These are phyloP conservation scores for Goniozus legneri DNA, from an alignment of 1,140 invertebrate genomes.

Conservation along the genomic window DNA sequence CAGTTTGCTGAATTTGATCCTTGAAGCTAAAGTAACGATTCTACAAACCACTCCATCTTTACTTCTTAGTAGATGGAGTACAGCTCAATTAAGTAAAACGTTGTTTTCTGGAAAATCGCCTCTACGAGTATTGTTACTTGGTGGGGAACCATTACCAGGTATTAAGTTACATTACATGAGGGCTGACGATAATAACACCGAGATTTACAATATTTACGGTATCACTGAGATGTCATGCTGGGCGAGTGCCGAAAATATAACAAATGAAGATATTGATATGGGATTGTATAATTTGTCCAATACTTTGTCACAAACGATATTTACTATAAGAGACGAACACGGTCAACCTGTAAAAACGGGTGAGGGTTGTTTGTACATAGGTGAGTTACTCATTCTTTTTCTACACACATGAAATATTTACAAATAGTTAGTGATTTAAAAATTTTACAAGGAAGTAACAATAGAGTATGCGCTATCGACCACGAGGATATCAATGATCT, in stretches of 20 bases:
- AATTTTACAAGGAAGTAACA: conserved; percentile 59
- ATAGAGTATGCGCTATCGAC: conserved; percentile 61
- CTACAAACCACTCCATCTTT: conserved; percentile 77
- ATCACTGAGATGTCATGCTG: conserved; percentile 83
- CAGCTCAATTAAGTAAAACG: conserved; percentile 53
- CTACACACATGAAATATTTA: background rate
- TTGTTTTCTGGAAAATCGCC: conserved; percentile 56
- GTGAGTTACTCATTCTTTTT: conserved; percentile 34
- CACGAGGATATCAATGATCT: conserved; percentile 49
- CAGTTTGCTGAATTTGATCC: conserved; percentile 49
- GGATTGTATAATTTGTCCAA: conserved; percentile 53
- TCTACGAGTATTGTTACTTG: conserved; percentile 60
- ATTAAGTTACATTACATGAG: conserved; percentile 51
- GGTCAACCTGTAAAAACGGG: conserved; percentile 35
- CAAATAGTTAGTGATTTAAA: too few relatives aligned
- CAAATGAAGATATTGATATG: conserved; percentile 21
- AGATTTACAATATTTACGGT: conserved; percentile 76
- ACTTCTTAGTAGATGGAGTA: conserved; percentile 58
- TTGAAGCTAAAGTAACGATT: conserved; percentile 58
- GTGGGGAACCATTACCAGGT: conserved; percentile 61
- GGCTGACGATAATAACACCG: conserved; percentile 54
- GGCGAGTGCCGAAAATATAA: conserved; percentile 64
- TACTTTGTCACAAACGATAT: conserved; percentile 60
- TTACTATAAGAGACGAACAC: conserved; percentile 52
- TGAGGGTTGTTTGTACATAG: conserved; percentile 61